Base-by-base conservation (phyloP, 2,888 invertebrate species). In the Zaprionus bogoriensis region DNA sequence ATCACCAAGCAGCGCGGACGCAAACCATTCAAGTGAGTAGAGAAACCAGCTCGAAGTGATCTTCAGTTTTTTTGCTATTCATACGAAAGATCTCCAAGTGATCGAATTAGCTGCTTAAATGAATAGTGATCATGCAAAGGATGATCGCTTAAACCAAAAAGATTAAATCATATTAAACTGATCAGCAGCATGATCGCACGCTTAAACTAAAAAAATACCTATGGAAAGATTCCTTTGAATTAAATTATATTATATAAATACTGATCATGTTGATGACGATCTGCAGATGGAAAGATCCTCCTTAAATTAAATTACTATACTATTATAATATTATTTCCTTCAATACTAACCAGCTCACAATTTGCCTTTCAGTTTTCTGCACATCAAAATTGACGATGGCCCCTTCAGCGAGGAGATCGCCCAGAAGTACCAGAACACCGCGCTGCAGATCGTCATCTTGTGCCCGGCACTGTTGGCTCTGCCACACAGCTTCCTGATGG, bases 1-100 rank as follows among this genome's bases (percentile, higher is more conserved):
- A 95, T 96, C 77, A 95, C 95, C 92, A 94, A 95, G 67, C 95
- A 96, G 88, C 93, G 95, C 86, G 95, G 95, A 64, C 93, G 95
- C 80, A 94, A 95, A 79, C 95, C 95, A 69, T 96, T 96, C 92
- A 95, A 95, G 96, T 96, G 91, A 92, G 92, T 91, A 4, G 19
- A 12, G 7, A 27, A 44, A 47, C 50, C 45, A n/a, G 4, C 1
- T 2, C 0, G 0, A 14, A 38, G 28, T 10, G 12, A 39, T 38
- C n/a, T 4, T 14, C 6, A 23, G 3, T 10, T 10, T 1, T 27
- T 27, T 27, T 1, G 10, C 7, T 7, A 27, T 27, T 10, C 6
- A 9, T 9, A 27, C 6, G 6, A 27, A 27, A n/a, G n/a, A n/a
- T n/a, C n/a, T n/a, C n/a, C n/a, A n/a, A n/a, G n/a, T n/a, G n/a